Evolutionary conservation across 2,797 vertebrate genomes (phyloP).

Genomic region (Oreortyx pictus): DNA sequence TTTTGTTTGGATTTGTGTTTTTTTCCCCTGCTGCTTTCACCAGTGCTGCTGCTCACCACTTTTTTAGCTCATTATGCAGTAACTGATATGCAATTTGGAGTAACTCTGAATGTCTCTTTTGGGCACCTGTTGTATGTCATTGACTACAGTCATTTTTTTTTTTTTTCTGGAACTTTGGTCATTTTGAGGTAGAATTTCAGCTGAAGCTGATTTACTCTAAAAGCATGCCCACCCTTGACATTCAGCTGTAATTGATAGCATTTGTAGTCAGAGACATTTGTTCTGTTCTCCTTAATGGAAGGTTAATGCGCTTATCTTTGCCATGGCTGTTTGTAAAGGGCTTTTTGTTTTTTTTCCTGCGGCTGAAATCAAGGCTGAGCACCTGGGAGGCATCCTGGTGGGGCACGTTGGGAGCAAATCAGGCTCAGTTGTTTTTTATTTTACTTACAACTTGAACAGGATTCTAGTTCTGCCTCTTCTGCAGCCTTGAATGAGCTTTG

Average conservation of each 20-base stretch:
- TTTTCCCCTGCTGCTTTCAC: not conserved
- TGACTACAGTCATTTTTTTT: not conserved
- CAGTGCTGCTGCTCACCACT: not conserved
- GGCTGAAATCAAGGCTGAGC: not conserved
- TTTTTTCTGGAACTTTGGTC: rapidly evolving
- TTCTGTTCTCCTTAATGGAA: not conserved
- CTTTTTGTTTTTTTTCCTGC: conserved; percentile 6
- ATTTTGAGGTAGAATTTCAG: not conserved
- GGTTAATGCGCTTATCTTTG: not conserved
- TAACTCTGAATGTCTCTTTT: rapidly evolving
- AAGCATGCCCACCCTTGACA: not conserved
- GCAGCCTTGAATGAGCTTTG: not conserved
- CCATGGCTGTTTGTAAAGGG: not conserved
- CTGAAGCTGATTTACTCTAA: not conserved
- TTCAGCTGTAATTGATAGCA: not conserved
- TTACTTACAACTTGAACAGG: not conserved
- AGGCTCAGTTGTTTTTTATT: not conserved
- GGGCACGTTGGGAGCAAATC: not conserved
- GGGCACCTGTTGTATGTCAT: not conserved
- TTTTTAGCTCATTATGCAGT: not conserved
- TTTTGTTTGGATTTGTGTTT: not conserved
- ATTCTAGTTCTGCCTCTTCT: not conserved
- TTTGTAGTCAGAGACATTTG: not conserved
- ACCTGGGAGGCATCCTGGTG: rapidly evolving
- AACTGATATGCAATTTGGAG: rapidly evolving